phyloP scores from a whole-genome alignment of 2,113 vertebrate species.

The Spea bombifrons region DNA sequence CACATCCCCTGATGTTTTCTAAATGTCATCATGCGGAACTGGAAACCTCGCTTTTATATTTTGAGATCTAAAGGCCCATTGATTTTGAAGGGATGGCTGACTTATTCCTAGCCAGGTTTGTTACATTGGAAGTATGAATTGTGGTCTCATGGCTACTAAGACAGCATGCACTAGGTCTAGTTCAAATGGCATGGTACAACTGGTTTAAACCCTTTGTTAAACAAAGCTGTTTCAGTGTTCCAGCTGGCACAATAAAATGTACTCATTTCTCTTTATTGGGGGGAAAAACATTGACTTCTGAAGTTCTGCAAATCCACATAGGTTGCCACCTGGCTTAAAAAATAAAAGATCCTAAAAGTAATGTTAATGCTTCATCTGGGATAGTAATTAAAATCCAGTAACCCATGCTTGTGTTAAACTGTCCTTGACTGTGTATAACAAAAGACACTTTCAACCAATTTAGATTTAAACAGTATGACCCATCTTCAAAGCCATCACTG shows the following conservation, averaged over 20 bases:
- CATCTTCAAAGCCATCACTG: not conserved
- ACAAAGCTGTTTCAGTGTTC: not conserved
- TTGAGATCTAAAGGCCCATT: no score
- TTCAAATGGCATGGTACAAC: not conserved
- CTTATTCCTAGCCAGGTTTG: no score
- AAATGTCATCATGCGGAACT: no score
- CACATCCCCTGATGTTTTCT: not conserved
- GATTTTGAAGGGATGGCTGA: no score
- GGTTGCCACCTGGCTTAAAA: conserved; percentile 9
- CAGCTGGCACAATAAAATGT: not conserved
- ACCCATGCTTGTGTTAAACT: not conserved
- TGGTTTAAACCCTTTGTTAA: not conserved
- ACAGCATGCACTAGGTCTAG: no score
- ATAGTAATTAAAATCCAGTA: not conserved
- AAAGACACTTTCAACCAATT: conserved; percentile 1
- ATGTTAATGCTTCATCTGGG: not conserved
- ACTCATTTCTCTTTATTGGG: not conserved
- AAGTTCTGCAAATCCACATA: not conserved
- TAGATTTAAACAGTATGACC: conserved; percentile 6
- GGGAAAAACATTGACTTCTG: not conserved
- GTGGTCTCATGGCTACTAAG: no score
- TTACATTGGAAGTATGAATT: no score
- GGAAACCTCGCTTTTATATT: no score
- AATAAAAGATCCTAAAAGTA: not conserved
- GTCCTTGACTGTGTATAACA: conserved; percentile 1